A percentile compares a stretch with the other conserved stretches of the same genome.
phyloP scores from a whole-genome alignment of 1,140 invertebrate species.

The Musca domestica region DNA sequence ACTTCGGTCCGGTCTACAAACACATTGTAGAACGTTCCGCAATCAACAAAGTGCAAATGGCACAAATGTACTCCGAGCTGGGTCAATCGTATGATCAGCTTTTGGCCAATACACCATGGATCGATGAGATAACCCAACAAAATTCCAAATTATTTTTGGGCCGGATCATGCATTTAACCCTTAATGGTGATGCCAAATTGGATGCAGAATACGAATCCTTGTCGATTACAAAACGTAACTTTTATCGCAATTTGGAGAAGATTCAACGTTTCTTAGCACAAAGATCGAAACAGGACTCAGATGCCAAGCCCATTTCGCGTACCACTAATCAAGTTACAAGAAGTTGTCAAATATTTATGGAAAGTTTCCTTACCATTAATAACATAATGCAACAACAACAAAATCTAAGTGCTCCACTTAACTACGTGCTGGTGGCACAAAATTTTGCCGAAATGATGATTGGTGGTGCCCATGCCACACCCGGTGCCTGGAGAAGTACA shows the following conservation, averaged over 20 bases:
- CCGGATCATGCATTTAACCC: constrained; percentile 38
- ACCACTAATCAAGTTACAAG: background rate
- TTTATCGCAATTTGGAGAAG: constrained; percentile 49
- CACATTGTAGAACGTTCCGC: constrained; percentile 39
- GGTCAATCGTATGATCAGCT: constrained; percentile 36
- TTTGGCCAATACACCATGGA: constrained; percentile 37
- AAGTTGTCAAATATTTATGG: constrained; percentile 32
- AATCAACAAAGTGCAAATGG: constrained; percentile 35
- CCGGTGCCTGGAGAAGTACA: constrained; percentile 47
- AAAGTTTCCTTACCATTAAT: constrained; percentile 35
- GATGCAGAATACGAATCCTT: constrained; percentile 31
- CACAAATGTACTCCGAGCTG: constrained; percentile 40
- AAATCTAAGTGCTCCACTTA: constrained; percentile 39
- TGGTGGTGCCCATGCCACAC: constrained; percentile 38
- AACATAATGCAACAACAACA: constrained; percentile 32
- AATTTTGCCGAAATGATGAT: constrained; percentile 38
- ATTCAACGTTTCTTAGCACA: constrained; percentile 26
- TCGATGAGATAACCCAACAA: constrained; percentile 46
- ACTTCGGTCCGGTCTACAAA: constrained; percentile 39
- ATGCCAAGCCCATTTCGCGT: background rate
- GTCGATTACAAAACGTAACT: constrained; percentile 35
- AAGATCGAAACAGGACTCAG: background rate
- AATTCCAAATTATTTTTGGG: constrained; percentile 39
- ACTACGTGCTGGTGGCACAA: constrained; percentile 38
- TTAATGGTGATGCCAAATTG: constrained; percentile 41